These are phyloP conservation scores for Acanthiza pusilla DNA, from an alignment of 2,797 vertebrate species.

Conservation along the genomic window DNA sequence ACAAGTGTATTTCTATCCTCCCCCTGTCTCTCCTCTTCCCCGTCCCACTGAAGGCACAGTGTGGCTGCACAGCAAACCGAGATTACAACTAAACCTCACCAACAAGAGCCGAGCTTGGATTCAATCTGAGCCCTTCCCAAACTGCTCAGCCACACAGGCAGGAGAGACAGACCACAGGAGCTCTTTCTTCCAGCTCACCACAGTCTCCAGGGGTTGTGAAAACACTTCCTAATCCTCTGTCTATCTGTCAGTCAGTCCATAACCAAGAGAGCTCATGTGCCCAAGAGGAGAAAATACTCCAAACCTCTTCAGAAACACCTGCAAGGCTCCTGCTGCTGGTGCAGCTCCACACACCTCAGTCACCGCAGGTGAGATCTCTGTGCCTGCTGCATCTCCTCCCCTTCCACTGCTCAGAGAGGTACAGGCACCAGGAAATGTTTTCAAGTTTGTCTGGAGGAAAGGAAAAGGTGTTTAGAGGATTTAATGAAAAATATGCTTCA, in stretches of 20 bases:
- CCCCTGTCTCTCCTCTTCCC: not conserved
- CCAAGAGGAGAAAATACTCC: not conserved
- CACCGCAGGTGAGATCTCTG: rapidly evolving
- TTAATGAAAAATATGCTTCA: not conserved
- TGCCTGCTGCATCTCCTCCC: not conserved
- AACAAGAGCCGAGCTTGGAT: not conserved
- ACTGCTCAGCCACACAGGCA: not conserved
- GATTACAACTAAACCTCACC: not conserved
- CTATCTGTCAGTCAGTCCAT: not conserved
- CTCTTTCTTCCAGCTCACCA: not conserved
- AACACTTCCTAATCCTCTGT: not conserved
- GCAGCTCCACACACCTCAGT: not conserved
- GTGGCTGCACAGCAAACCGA: not conserved
- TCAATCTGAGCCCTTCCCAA: not conserved
- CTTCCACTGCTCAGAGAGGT: not conserved
- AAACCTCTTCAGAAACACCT: not conserved
- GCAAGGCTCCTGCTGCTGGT: not conserved
- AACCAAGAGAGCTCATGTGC: not conserved
- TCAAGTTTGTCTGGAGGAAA: not conserved
- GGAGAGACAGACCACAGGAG: not conserved
- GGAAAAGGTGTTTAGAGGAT: not conserved
- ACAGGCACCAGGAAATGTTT: not conserved
- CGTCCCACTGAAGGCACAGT: not conserved
- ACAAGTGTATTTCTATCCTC: not conserved
- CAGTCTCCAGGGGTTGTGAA: not conserved